Evolutionary conservation across 2,888 invertebrate genomes (phyloP).

Genomic region (Leptinotarsa peninsularis): DNA sequence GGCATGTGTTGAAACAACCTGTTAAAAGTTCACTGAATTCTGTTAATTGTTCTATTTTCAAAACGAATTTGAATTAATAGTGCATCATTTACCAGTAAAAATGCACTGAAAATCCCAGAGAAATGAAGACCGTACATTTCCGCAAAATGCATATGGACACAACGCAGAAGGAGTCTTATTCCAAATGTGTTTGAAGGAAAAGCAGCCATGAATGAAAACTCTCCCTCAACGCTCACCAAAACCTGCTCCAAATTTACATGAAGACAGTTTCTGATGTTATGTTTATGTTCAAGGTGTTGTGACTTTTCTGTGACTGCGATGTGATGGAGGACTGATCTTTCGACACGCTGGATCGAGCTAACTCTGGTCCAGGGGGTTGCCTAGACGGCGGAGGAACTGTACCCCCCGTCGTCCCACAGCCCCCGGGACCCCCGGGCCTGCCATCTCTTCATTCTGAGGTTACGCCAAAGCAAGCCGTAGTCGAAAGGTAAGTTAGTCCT

Average conservation of each 20-base stretch:
- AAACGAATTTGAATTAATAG: conserved; percentile 19
- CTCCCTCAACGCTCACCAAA: conserved; percentile 4
- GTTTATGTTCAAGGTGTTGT: conserved; percentile 48
- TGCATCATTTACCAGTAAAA: conserved; percentile 21
- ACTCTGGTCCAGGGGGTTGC: conserved; percentile 78
- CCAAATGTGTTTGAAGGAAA: background rate
- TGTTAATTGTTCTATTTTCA: conserved; percentile 54
- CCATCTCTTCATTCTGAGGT: conserved; percentile 72
- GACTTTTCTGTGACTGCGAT: conserved; percentile 52
- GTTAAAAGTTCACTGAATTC: conserved; percentile 62
- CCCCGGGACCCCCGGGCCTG: conserved; percentile 74
- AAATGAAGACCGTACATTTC: conserved; percentile 15
- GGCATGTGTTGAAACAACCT: conserved; percentile 58
- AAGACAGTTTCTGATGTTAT: conserved; percentile 44
- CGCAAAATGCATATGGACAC: conserved; percentile 40
- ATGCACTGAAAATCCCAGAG: conserved; percentile 14
- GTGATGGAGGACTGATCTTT: conserved; percentile 56
- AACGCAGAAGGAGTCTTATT: conserved; percentile 1
- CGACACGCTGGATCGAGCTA: conserved; percentile 67
- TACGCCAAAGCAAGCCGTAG: conserved; percentile 87
- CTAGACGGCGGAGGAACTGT: conserved; percentile 81
- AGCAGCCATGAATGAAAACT: conserved; percentile 20
- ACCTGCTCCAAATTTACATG: conserved; percentile 30
- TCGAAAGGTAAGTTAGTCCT: conserved; percentile 74
- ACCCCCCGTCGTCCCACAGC: conserved; percentile 73